Percentiles rank a stretch among this genome's conserved stretches.
Conservation (phyloP, 2,797 vertebrate species). For the Antennarius maculatus region DNA sequence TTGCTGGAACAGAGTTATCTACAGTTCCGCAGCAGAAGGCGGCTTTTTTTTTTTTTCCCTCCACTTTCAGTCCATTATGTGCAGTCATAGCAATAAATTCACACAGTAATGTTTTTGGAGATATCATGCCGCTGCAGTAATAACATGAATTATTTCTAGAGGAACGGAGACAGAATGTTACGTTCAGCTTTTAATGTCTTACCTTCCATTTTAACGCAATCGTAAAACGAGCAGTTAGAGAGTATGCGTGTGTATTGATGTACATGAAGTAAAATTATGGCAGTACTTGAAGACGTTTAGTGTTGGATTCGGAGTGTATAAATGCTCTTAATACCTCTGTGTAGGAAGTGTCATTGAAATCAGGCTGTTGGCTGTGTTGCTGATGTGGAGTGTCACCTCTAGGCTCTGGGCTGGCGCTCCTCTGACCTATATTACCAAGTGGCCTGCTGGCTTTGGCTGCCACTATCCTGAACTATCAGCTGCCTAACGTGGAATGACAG, state of each 20-base stretch:
- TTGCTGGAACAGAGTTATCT: slow-evolving; percentile 57
- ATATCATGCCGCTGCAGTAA: slow-evolving; percentile 67
- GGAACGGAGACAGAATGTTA: slow-evolving; percentile 52
- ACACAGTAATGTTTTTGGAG: slow-evolving; percentile 66
- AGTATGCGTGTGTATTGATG: slow-evolving; percentile 36
- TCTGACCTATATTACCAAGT: slow-evolving; percentile 78
- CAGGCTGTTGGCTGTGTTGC: slow-evolving; percentile 51
- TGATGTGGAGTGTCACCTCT: slow-evolving; percentile 74
- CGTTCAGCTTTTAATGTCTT: slow-evolving; percentile 60
- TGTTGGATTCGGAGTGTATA: slow-evolving; percentile 28
- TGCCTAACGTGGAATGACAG: slow-evolving; percentile 72
- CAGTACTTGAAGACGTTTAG: slow-evolving; percentile 38
- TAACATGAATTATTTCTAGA: slow-evolving; percentile 75
- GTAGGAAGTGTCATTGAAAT: slow-evolving; percentile 50
- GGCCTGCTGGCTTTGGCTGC: slow-evolving; percentile 69
- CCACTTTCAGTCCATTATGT: slow-evolving; percentile 59
- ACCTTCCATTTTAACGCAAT: slow-evolving; percentile 59
- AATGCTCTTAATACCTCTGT: slow-evolving; percentile 50
- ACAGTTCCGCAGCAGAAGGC: slow-evolving; percentile 61
- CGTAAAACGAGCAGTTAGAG: slow-evolving; percentile 47
- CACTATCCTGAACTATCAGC: slow-evolving; percentile 65
- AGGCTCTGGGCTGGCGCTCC: slow-evolving; percentile 68
- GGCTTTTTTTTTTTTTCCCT: slow-evolving; percentile 13
- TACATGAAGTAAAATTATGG: slow-evolving; percentile 28
- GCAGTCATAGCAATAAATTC: slow-evolving; percentile 66